Evolutionary conservation across 2,113 vertebrate genomes (phyloP), one percentile per base, ranked within the genome.

Genomic region (Rhipidura dahli): DNA sequence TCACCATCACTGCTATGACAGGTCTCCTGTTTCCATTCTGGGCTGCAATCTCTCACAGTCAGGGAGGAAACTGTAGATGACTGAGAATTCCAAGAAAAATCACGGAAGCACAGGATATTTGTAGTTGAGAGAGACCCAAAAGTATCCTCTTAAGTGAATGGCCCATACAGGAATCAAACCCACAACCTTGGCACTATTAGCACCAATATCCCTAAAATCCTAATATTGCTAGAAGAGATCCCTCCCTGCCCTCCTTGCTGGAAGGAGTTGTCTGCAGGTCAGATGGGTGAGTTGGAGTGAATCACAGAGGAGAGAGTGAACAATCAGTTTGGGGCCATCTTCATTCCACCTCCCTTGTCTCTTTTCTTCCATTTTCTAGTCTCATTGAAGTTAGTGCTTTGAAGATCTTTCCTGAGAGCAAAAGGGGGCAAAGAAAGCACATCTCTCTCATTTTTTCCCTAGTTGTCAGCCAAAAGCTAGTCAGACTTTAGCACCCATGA

Each of bases 321-420:
- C 54, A 78, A 54, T 51, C 72, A 72, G 37, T 81, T 77, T 80
- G 49, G 11, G 37, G 76, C 80, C 30, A 77, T 82, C 75, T 89
- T 83, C 89, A 31, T 91, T 84, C 72, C 92, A 45, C 42, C 20
- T 88, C 18, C 7, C 44, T 47, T 70, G n/a, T 75, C 53, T 85
- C 60, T 91, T 91, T 90, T 69, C 69, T 90, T 72, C 77, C n/a
- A 1, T 68, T 89, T 95, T 20, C n/a, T 31, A 61, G 26, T 68
- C 37, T 94, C 68, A 50, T 9, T 89, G 89, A 88, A 95, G 59
- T 90, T 57, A 59, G 37, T 76, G 80, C 66, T 85, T 93, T 95
- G 78, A 91, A 49, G 53, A 88, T 47, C 42, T 88, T 94, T 89
- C 84, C 31, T 51, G 69, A 85, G 61, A 93, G 86, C 65, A 91